Evolutionary conservation across 2,797 vertebrate genomes (phyloP), one percentile per base, ranked within the genome.

Genomic region (Molossus alvarezi): DNA sequence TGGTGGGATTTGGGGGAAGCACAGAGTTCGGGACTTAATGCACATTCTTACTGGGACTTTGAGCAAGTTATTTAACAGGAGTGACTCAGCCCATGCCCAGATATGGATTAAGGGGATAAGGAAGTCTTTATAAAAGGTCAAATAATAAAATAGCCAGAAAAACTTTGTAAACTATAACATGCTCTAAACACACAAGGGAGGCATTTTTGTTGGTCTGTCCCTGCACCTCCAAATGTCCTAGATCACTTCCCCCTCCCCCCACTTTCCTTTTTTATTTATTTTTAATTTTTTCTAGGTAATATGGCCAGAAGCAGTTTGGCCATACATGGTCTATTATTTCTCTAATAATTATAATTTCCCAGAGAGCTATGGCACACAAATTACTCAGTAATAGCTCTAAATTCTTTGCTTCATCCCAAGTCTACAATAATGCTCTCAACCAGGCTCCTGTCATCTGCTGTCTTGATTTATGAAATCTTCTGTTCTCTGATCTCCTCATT

Each of bases 391-490:
- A 95, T 95, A 84, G 83, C 87, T 92, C 93, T 94, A 57, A 93
- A 80, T 90, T 85, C 60, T 91, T 95, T 87, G 71, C 83, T 97
- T 87, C 83, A 64, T 96, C 90, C 75, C 64, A 55, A 62, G 91
- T 92, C 94, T 84, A 81, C 64, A 97, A 94, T 93, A 89, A 97
- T 37, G 51, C 71, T 87, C 91, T 97, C 82, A 93, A 60, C 65
- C 90, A 29, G 55, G 75, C 37, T 86, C 55, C 88, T 91, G 85
- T 95, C 95, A 89, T 69, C 79, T 92, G 25, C 67, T 80, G 83
- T 86, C 86, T 69, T 96, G 95, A 97, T 97, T 97, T 96, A 97
- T 95, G 94, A 92, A 95, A 85, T 18, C 92, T 83, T 65, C 88
- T 87, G 37, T 88, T 88, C 92, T 96, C 95, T 83, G 71, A 90